Evolutionary conservation across 2,888 invertebrate genomes (phyloP).

Genomic region (Cephus rjabovi): DNA sequence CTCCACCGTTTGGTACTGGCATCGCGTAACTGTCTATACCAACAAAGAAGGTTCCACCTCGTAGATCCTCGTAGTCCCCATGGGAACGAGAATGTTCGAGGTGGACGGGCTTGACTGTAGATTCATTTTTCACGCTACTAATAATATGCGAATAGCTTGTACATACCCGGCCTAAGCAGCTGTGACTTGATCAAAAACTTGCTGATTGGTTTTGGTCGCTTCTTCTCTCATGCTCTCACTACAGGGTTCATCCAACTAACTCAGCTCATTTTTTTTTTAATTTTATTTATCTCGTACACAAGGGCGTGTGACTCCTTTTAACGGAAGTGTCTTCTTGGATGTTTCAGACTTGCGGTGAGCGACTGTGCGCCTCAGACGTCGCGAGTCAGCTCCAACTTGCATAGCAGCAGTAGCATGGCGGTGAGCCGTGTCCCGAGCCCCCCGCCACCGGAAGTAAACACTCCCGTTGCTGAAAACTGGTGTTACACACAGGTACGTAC

Average conservation of each 20-base stretch:
- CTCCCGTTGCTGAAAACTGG: slow-evolving; percentile 99
- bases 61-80: not conserved
- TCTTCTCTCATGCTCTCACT: not conserved
- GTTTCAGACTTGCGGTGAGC: slow-evolving; percentile 82
- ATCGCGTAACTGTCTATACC: not conserved
- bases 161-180: not conserved
- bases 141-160: not conserved
- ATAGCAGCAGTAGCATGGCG: slow-evolving; percentile 90
- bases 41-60: not conserved
- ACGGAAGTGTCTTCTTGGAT: slow-evolving; percentile 27
- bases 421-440: slow-evolving; percentile 97
- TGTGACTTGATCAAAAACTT: not conserved
- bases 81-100: not conserved
- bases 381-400: slow-evolving; percentile 86
- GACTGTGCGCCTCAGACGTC: slow-evolving; percentile 87
- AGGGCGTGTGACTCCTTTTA: not conserved
- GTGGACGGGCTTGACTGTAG: not conserved
- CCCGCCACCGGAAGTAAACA: slow-evolving; percentile 93
- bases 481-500: slow-evolving; percentile 96
- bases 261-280: not conserved
- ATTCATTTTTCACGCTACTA: not conserved
- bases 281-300: not conserved
- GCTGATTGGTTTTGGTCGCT: not conserved
- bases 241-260: not conserved
- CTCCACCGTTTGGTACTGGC: slow-evolving; percentile 20